Conservation (phyloP, 2,113 vertebrate genomes). For the Telmatochromis bifrenatus region DNA sequence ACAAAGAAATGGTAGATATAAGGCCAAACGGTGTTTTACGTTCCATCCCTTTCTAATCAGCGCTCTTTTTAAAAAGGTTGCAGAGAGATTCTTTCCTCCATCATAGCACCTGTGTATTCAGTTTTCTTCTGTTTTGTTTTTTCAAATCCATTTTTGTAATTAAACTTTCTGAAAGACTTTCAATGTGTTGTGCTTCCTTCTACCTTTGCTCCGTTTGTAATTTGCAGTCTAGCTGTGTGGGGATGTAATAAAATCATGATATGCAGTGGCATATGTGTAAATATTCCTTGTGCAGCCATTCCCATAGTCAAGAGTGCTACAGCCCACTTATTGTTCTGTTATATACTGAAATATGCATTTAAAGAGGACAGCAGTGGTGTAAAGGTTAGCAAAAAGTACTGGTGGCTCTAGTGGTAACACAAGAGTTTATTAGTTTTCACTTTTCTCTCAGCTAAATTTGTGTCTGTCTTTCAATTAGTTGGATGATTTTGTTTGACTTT, state of each 20-base stretch:
- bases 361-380: neutral
- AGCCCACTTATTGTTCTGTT: neutral
- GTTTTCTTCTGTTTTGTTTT: neutral
- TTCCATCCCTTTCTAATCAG: slow-evolving; percentile 4
- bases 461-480: neutral
- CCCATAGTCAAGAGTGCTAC: neutral
- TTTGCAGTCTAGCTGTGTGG: neutral
- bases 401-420: neutral
- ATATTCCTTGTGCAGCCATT: neutral
- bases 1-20: neutral
- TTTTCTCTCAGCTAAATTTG: neutral
- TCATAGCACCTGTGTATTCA: neutral
- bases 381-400: neutral
- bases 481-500: neutral
- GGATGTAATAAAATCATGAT: neutral
- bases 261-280: neutral
- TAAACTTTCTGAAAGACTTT: slow-evolving; percentile 40
- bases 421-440: neutral
- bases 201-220: neutral
- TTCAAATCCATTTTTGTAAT: slow-evolving; percentile 54
- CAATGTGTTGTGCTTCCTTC: neutral
- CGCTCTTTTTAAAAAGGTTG: neutral
- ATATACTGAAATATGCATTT: neutral
- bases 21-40: neutral
- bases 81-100: neutral